A percentile compares a stretch with the other conserved stretches of the same genome.
phyloP scores from a whole-genome alignment of 2,113 vertebrate species.

The Miniopterus natalensis region DNA sequence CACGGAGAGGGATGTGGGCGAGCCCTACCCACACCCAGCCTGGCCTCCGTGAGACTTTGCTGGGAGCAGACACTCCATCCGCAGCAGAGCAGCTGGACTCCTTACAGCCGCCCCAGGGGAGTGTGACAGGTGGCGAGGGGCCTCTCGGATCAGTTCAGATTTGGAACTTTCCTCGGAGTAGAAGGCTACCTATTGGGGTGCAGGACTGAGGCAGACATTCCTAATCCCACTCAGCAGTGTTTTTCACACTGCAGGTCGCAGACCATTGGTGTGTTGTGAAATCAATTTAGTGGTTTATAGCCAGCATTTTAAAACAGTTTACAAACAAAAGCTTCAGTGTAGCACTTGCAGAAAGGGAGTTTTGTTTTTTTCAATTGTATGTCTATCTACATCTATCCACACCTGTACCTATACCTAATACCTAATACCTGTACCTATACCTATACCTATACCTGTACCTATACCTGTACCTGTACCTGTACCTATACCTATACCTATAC shows the following conservation, averaged over 20 bases:
- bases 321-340: neutral
- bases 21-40: neutral
- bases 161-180: neutral
- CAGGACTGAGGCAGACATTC: neutral
- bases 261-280: conserved; percentile 67
- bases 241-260: neutral
- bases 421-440: neutral
- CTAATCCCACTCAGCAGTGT: neutral
- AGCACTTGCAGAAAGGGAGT: neutral
- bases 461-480: neutral
- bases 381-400: neutral
- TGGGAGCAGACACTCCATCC: neutral
- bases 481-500: neutral
- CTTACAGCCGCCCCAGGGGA: neutral
- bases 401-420: neutral
- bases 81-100: too few relatives aligned
- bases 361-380: fast-evolving
- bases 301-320: conserved; percentile 10
- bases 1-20: fast-evolving
- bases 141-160: neutral
- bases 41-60: neutral
- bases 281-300: conserved; percentile 62
- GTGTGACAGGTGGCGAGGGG: fast-evolving
- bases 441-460: neutral
- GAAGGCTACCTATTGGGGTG: neutral